Evolutionary conservation across 2,113 vertebrate species (phyloP).

Genomic region (Struthio camelus): DNA sequence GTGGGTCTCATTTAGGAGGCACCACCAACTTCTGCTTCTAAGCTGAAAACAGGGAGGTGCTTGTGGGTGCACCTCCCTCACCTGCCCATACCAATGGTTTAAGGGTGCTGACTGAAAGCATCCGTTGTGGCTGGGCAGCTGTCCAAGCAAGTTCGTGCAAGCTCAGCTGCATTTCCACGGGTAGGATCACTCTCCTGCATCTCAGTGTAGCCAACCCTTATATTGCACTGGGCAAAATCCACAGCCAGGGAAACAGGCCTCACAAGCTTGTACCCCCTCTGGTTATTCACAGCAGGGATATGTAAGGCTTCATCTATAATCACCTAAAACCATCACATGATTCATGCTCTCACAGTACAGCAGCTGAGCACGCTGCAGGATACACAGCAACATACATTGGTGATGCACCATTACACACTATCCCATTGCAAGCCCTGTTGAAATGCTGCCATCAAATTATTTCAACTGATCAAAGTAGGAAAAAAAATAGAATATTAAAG

Average conservation of each 20-base stretch:
- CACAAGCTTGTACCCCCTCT: neutral
- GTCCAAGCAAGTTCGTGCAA: neutral
- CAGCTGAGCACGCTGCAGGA: conserved; percentile 68
- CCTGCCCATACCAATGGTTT: neutral
- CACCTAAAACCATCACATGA: conserved; percentile 65
- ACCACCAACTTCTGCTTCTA: neutral
- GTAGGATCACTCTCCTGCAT: neutral
- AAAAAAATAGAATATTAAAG: conserved; percentile 65
- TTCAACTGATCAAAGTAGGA: conserved; percentile 56
- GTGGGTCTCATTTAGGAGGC: neutral
- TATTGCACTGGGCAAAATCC: neutral
- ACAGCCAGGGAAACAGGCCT: neutral
- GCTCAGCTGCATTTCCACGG: neutral
- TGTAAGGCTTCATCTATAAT: conserved; percentile 56
- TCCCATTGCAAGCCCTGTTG: conserved; percentile 21
- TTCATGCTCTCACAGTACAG: conserved; percentile 41
- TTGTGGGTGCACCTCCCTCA: neutral
- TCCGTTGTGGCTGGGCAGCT: neutral
- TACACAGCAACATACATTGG: conserved; percentile 54
- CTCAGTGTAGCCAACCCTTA: neutral
- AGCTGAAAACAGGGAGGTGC: neutral
- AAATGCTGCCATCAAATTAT: conserved; percentile 62
- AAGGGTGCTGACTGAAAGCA: neutral
- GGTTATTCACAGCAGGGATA: conserved; percentile 54
- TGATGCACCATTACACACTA: conserved; percentile 64